These are phyloP conservation scores for Drosophila kurseongensis DNA, from an alignment of 1,140 invertebrate genomes.

Conservation along the genomic window DNA sequence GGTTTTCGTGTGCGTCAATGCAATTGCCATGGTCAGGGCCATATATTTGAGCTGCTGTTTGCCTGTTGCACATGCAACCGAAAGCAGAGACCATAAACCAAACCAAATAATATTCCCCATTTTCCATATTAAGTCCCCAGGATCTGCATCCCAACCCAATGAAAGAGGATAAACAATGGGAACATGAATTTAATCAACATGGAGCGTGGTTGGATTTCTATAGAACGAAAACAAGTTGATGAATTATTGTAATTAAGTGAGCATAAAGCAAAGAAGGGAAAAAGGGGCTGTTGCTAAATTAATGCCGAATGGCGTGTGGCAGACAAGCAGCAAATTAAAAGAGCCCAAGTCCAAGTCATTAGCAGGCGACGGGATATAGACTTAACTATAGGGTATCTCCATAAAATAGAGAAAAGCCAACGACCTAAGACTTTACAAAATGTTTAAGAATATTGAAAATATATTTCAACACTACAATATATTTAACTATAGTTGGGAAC, in stretches of 20 bases:
- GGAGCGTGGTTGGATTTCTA: slow-evolving; percentile 11
- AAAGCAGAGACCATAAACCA: background rate
- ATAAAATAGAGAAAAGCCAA: too few species aligned
- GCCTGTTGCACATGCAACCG: slow-evolving; percentile 71
- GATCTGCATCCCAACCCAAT: background rate
- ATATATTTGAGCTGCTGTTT: slow-evolving; percentile 37
- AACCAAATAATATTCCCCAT: slow-evolving; percentile 22
- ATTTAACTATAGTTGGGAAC: too few species aligned
- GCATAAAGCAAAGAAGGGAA: slow-evolving; percentile 24
- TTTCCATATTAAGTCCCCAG: slow-evolving; percentile 21
- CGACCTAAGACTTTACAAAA: too few species aligned
- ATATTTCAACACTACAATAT: too few species aligned
- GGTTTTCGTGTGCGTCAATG: slow-evolving; percentile 52
- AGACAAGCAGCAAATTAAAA: slow-evolving; percentile 63
- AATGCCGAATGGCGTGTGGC: slow-evolving; percentile 47
- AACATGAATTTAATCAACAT: slow-evolving; percentile 35
- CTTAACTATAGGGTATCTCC: background rate
- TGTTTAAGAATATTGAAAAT: too few species aligned
- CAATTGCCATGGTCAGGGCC: slow-evolving; percentile 45
- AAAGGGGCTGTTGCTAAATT: slow-evolving; percentile 27
- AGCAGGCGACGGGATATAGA: slow-evolving; percentile 14
- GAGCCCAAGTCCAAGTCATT: slow-evolving; percentile 56
- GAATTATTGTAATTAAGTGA: slow-evolving; percentile 73
- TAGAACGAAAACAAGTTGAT: slow-evolving; percentile 54
- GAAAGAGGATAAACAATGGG: slow-evolving; percentile 21